Percentiles rank a stretch among this genome's conserved stretches.
These are phyloP conservation scores for Drosophila novamexicana DNA, from an alignment of 1,140 invertebrate species.

Conservation along the genomic window DNA sequence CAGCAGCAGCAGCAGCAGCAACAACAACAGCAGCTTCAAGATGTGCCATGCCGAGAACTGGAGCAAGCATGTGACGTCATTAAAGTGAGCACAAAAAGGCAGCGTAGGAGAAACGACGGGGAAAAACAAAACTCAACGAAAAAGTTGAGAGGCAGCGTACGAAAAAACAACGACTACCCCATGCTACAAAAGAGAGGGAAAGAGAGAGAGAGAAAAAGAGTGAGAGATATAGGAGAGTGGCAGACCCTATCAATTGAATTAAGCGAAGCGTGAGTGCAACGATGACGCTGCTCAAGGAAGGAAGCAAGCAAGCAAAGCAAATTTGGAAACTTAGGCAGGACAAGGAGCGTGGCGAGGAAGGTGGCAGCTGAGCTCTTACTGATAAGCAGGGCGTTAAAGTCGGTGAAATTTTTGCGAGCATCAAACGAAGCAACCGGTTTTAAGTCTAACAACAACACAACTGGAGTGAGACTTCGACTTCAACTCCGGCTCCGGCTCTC, in stretches of 20 bases:
- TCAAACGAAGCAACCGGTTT: conserved; percentile 65
- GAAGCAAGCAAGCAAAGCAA: conserved; percentile 65
- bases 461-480: conserved; percentile 20
- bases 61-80: conserved; percentile 74
- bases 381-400: conserved; percentile 55
- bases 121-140: conserved; percentile 80
- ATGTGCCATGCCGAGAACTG: conserved; percentile 70
- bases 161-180: conserved; percentile 49
- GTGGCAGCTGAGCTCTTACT: conserved; percentile 21
- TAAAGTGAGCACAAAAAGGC: conserved; percentile 38
- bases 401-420: conserved; percentile 58
- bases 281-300: conserved; percentile 46
- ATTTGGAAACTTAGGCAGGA: conserved; percentile 15
- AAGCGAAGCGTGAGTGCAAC: conserved; percentile 43
- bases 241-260: conserved; percentile 62
- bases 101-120: conserved; percentile 63
- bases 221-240: conserved; percentile 3
- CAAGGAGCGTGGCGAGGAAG: not conserved
- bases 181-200: conserved; percentile 26
- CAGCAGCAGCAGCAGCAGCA: not conserved
- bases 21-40: conserved; percentile 36
- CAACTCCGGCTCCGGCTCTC: too few species aligned
- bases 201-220: conserved; percentile 19
- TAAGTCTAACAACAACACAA: conserved; percentile 13
- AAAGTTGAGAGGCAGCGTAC: conserved; percentile 31